Conservation (phyloP, 2,888 invertebrate genomes). For the Escarpia spicata region DNA sequence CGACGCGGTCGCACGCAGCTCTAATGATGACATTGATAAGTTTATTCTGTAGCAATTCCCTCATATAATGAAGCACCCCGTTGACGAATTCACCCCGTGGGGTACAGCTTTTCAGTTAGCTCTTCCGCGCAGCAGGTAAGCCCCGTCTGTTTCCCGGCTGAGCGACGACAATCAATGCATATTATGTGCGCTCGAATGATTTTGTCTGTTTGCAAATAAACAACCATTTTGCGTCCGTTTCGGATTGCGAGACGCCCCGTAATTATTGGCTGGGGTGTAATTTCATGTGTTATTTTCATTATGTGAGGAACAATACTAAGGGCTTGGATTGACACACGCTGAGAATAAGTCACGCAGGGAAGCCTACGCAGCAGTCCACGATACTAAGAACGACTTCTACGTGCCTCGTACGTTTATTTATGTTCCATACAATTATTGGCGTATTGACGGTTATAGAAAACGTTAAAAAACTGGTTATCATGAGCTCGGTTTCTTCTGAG, state of each 20-base stretch:
- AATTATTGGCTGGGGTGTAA: not conserved
- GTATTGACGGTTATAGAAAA: not conserved
- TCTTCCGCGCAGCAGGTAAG: not conserved
- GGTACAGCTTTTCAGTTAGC: not conserved
- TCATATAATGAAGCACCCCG: constrained; percentile 13
- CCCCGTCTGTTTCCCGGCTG: not conserved
- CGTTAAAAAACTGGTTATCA: no score
- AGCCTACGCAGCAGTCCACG: not conserved
- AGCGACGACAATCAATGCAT: not conserved
- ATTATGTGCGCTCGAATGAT: not conserved
- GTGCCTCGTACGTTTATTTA: not conserved
- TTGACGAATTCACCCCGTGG: not conserved
- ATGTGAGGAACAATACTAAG: not conserved
- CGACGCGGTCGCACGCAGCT: not conserved
- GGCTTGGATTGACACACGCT: not conserved
- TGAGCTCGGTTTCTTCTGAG: no score
- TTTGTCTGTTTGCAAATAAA: not conserved
- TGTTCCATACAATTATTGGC: not conserved
- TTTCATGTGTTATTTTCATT: not conserved
- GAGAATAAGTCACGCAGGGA: not conserved
- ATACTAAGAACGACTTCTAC: not conserved
- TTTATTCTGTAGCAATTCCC: not conserved
- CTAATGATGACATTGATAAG: not conserved
- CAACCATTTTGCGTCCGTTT: not conserved
- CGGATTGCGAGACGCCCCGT: not conserved